phyloP scores from a whole-genome alignment of 2,888 invertebrate species.

The Drosophila putrida region DNA sequence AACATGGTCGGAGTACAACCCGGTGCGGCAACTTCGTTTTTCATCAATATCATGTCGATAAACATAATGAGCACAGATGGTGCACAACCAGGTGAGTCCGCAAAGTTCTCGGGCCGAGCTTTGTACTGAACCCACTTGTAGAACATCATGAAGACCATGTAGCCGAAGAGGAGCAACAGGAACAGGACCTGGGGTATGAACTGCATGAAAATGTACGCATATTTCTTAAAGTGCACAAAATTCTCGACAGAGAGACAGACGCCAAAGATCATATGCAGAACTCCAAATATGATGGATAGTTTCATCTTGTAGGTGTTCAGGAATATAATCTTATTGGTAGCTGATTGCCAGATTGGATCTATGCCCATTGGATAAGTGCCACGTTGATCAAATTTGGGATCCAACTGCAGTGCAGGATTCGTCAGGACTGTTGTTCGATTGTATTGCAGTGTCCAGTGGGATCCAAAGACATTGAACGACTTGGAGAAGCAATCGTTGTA shows the following conservation, averaged over 20 bases:
- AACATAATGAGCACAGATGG: constrained; percentile 91
- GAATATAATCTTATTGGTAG: constrained; percentile 96
- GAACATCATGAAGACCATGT: constrained; percentile 96
- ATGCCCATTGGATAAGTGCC: constrained; percentile 92
- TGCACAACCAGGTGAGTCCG: constrained; percentile 87
- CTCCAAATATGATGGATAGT: constrained; percentile 96
- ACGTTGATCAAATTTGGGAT: constrained; percentile 87
- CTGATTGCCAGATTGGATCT: constrained; percentile 91
- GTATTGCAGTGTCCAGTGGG: constrained; percentile 90
- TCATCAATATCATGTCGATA: constrained; percentile 91
- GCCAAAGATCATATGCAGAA: constrained; percentile 97
- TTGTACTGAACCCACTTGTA: constrained; percentile 93
- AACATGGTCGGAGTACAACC: constrained; percentile 89
- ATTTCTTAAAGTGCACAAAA: constrained; percentile 90
- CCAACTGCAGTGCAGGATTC: constrained; percentile 87
- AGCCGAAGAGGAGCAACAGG: constrained; percentile 93
- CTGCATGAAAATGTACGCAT: constrained; percentile 90
- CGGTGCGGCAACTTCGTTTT: constrained; percentile 85
- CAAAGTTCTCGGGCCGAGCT: constrained; percentile 83
- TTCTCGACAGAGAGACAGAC: constrained; percentile 93
- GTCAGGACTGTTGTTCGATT: constrained; percentile 86
- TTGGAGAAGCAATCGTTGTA: constrained; percentile 99
- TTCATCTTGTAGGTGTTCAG: constrained; percentile 98
- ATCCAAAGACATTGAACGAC: constrained; percentile 96
- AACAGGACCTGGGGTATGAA: constrained; percentile 96